These are phyloP conservation scores for Pandemis corylana DNA, from an alignment of 2,888 invertebrate species.

Conservation along the genomic window DNA sequence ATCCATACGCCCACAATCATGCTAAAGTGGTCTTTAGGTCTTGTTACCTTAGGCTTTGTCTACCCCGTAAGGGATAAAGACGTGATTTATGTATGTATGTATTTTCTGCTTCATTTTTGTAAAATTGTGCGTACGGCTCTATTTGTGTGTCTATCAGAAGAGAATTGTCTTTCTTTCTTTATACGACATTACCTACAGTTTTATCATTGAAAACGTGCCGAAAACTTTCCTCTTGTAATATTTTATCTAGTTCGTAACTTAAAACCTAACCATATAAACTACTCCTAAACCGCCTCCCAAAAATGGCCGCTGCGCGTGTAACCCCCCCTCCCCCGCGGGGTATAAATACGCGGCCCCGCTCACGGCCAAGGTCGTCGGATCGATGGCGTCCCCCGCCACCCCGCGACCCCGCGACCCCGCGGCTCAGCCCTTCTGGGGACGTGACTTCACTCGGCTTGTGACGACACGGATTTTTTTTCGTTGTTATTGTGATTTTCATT, in stretches of 20 bases:
- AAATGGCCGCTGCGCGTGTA: neutral
- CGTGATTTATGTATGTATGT: no score
- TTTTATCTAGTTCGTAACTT: neutral
- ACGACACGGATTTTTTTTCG: neutral
- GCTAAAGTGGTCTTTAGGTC: no score
- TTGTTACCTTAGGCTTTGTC: no score
- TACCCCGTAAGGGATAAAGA: no score
- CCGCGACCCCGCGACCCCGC: neutral
- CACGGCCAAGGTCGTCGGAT: conserved; percentile 1
- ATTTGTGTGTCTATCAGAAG: no score
- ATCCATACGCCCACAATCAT: no score
- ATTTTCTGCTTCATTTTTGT: no score
- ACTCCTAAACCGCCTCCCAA: neutral
- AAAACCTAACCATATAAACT: neutral
- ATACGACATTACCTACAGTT: no score
- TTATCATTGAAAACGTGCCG: no score
- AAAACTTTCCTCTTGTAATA: no score
- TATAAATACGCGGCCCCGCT: conserved; percentile 1
- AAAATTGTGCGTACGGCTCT: no score
- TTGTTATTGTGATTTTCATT: neutral
- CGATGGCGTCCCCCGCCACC: neutral
- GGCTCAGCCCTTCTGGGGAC: neutral
- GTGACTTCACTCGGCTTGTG: neutral
- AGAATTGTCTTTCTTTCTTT: no score
- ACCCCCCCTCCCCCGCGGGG: neutral